A percentile compares a stretch with the other conserved stretches of the same genome.
Evolutionary conservation across 1,140 invertebrate species (phyloP).

Genomic region (Pseudomyrmex pallidus): DNA sequence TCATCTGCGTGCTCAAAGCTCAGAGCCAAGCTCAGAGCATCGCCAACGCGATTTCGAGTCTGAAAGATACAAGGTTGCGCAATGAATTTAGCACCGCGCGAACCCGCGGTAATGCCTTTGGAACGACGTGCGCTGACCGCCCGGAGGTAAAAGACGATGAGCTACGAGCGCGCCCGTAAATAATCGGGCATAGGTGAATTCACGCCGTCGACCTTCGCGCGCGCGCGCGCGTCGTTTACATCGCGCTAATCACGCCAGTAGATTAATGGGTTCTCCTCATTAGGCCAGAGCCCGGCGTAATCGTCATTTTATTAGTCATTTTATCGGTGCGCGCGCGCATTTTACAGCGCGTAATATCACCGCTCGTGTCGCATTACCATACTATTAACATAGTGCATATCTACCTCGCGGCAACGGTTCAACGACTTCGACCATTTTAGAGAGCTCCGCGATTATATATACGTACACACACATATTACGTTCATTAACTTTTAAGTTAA

Average conservation of each 20-base stretch:
- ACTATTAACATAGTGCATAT: constrained; percentile 56
- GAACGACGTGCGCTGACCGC: constrained; percentile 47
- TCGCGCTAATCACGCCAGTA: constrained; percentile 54
- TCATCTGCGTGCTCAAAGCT: background rate
- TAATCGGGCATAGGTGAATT: constrained; percentile 63
- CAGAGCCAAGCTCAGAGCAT: background rate
- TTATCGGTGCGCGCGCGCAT: constrained; percentile 44
- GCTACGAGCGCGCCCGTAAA: constrained; percentile 43
- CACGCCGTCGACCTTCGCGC: constrained; percentile 45
- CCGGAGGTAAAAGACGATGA: constrained; percentile 50
- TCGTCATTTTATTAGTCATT: constrained; percentile 59
- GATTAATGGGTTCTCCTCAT: constrained; percentile 57
- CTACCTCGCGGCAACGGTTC: constrained; percentile 37
- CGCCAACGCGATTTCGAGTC: background rate
- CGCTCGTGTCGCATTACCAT: constrained; percentile 56
- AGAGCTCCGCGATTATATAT: background rate
- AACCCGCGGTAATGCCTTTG: constrained; percentile 32
- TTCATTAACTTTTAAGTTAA: constrained; percentile 15
- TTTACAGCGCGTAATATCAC: constrained; percentile 54
- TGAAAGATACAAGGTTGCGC: constrained; percentile 50
- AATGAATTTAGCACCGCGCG: constrained; percentile 43
- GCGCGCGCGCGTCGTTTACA: constrained; percentile 45
- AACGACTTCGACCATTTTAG: constrained; percentile 39
- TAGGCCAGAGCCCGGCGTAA: constrained; percentile 33
- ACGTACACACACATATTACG: too few relatives aligned